These are phyloP conservation scores for Amblyteles armatorius DNA, from an alignment of 2,888 invertebrate species.

Conservation along the genomic window DNA sequence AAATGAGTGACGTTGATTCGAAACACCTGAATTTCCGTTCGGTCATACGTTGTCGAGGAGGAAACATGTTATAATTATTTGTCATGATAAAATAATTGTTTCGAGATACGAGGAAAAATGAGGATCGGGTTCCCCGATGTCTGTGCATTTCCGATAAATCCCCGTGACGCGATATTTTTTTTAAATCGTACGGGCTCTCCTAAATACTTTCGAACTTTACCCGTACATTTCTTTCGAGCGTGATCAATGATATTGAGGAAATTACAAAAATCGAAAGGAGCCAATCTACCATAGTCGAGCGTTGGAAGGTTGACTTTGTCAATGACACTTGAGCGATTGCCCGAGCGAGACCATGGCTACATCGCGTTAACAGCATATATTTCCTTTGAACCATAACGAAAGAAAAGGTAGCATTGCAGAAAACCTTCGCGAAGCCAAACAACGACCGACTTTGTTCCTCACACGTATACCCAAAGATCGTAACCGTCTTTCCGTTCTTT, in stretches of 20 bases:
- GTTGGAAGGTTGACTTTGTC: conserved; percentile 60
- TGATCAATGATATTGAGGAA: not conserved
- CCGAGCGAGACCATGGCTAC: conserved; percentile 39
- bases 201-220: not conserved
- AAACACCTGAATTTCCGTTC: too few relatives aligned
- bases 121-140: not conserved
- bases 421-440: conserved; percentile 70
- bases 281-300: conserved; percentile 15
- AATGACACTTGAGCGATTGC: conserved; percentile 57
- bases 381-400: conserved; percentile 38
- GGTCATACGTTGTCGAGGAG: not conserved
- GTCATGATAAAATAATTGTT: not conserved
- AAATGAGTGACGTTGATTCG: too few relatives aligned
- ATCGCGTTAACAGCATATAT: conserved; percentile 7
- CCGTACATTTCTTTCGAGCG: not conserved
- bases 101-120: not conserved
- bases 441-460: conserved; percentile 13
- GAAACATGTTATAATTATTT: not conserved
- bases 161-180: not conserved
- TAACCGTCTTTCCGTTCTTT: conserved; percentile 63
- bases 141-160: not conserved
- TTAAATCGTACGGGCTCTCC: not conserved
- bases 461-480: conserved; percentile 11
- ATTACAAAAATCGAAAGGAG: conserved; percentile 9
- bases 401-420: conserved; percentile 70